Conservation (phyloP, 2,888 invertebrate genomes). For the Cryptocephalus moraei region DNA sequence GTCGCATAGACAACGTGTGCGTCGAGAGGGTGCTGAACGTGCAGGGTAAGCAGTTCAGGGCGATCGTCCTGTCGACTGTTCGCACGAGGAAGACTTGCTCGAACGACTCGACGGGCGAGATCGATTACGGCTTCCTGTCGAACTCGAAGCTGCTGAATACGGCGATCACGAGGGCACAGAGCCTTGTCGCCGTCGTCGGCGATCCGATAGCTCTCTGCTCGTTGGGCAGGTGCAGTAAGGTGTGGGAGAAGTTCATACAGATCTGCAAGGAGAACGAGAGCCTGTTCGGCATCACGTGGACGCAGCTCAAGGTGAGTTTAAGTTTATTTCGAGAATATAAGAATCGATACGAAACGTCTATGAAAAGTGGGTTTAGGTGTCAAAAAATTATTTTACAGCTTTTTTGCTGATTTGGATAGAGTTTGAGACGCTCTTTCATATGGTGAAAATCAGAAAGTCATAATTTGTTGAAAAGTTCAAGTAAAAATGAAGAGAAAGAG, state of each 20-base stretch:
- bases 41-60: constrained; percentile 80
- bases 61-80: constrained; percentile 70
- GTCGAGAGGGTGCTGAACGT: constrained; percentile 78
- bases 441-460: too few species aligned
- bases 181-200: constrained; percentile 73
- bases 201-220: constrained; percentile 76
- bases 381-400: too few species aligned
- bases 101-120: constrained; percentile 43
- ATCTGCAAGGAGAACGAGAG: constrained; percentile 61
- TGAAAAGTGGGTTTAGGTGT: too few species aligned
- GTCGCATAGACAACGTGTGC: constrained; percentile 61
- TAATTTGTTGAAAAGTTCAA: too few species aligned
- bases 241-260: constrained; percentile 71
- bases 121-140: constrained; percentile 73
- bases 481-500: too few species aligned
- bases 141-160: constrained; percentile 75
- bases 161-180: constrained; percentile 72
- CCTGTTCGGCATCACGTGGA: constrained; percentile 63
- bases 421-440: too few species aligned
- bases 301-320: constrained; percentile 41
- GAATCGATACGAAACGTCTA: too few species aligned
- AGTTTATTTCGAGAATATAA: too few species aligned
- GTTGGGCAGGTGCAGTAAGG: constrained; percentile 67
- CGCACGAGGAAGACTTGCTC: constrained; percentile 63
- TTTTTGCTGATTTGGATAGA: too few species aligned